phyloP scores from a whole-genome alignment of 1,140 invertebrate genomes.

The Temnothorax longispinosus region DNA sequence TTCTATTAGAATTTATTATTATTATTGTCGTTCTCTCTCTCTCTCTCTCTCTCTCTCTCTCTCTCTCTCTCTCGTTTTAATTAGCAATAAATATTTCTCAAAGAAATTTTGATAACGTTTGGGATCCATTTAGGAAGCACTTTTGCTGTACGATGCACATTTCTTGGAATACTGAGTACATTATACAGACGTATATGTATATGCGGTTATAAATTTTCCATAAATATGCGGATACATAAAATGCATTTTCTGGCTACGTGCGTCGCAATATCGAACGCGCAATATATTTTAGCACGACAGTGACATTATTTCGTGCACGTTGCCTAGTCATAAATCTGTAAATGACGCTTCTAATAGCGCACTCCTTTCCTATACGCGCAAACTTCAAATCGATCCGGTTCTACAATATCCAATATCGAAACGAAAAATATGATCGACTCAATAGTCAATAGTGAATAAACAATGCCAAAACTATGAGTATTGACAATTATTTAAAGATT shows the following conservation, averaged over 20 bases:
- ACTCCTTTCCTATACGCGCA: neutral
- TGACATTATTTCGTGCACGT: constrained; percentile 59
- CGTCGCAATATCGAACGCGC: constrained; percentile 56
- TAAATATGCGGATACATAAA: constrained; percentile 51
- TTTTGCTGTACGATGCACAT: neutral
- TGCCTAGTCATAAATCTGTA: constrained; percentile 48
- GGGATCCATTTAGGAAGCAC: neutral
- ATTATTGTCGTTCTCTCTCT: neutral
- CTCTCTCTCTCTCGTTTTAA: neutral
- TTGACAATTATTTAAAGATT: neutral
- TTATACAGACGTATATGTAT: neutral
- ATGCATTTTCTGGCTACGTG: constrained; percentile 59
- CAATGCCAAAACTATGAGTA: neutral
- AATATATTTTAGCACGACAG: constrained; percentile 51
- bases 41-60: neutral
- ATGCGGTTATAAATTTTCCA: constrained; percentile 54
- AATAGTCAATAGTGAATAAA: neutral
- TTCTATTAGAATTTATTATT: neutral
- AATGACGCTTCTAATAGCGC: constrained; percentile 42
- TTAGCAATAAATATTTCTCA: neutral
- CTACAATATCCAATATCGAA: neutral
- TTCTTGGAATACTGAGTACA: constrained; percentile 10
- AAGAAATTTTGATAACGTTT: neutral
- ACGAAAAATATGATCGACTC: neutral
- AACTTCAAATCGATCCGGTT: constrained; percentile 22